phyloP scores from a whole-genome alignment of 2,797 vertebrate genomes.

The Lutjanus campechanus region DNA sequence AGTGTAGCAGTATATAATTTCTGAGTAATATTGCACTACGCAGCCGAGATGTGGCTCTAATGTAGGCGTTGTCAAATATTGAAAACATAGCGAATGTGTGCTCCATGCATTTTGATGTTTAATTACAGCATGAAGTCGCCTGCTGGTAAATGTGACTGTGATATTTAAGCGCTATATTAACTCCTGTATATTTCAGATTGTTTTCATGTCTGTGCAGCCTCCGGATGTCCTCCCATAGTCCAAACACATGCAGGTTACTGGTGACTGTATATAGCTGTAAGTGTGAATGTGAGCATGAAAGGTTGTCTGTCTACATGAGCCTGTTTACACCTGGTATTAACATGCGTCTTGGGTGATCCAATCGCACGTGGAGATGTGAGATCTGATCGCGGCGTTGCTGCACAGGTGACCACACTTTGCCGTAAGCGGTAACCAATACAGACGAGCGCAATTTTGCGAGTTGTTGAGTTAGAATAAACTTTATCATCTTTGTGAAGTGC shows the following conservation, averaged over 20 bases:
- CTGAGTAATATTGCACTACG: conserved; percentile 10
- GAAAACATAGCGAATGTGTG: conserved; percentile 8
- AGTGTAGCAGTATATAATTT: not conserved
- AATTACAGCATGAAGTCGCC: not conserved
- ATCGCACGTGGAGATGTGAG: too few relatives aligned
- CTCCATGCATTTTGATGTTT: not conserved
- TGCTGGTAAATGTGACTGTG: not conserved
- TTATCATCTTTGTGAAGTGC: too few relatives aligned
- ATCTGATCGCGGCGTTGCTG: too few relatives aligned
- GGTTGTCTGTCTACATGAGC: too few relatives aligned
- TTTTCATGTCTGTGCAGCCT: not conserved
- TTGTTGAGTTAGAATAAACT: too few relatives aligned
- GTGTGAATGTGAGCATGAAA: not conserved
- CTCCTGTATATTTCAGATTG: not conserved
- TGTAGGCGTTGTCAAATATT: conserved; percentile 21
- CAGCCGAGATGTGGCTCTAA: conserved; percentile 1
- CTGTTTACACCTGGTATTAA: too few relatives aligned
- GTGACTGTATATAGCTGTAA: not conserved
- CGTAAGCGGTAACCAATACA: too few relatives aligned
- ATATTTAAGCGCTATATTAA: conserved; percentile 1
- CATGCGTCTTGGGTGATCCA: too few relatives aligned
- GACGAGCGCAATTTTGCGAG: too few relatives aligned
- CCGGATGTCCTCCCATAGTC: not conserved
- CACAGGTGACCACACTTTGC: too few relatives aligned
- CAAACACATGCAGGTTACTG: not conserved